Conservation (phyloP, 2,888 invertebrate species). For the Microctonus hyperodae region DNA sequence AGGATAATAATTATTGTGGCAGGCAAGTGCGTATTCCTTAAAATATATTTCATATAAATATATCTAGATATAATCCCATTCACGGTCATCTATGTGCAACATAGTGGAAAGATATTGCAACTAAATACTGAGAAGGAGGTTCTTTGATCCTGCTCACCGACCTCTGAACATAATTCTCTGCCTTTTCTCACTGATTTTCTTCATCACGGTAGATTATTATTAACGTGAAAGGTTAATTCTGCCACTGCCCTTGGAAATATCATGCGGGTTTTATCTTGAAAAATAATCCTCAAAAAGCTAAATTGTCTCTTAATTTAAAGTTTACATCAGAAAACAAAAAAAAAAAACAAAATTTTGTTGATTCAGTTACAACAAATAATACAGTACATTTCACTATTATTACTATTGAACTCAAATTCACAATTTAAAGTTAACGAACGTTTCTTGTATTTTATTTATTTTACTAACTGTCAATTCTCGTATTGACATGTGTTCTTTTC, state of each 20-base stretch:
- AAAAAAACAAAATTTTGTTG: neutral
- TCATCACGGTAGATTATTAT: constrained; percentile 54
- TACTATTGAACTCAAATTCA: no score
- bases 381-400: no score
- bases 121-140: constrained; percentile 50
- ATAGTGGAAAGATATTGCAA: constrained; percentile 58
- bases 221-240: constrained; percentile 59
- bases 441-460: no score
- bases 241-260: constrained; percentile 30
- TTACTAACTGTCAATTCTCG: no score
- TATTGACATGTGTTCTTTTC: no score
- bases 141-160: constrained; percentile 55
- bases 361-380: no score
- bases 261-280: constrained; percentile 24
- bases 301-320: constrained; percentile 4
- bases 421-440: no score
- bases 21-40: no score
- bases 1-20: neutral
- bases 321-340: neutral
- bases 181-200: neutral
- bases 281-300: constrained; percentile 7
- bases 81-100: constrained; percentile 54
- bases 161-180: constrained; percentile 29
- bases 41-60: no score
- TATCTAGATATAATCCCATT: no score